Conservation (phyloP, 1,140 invertebrate species). For the Calephelis nemesis region DNA sequence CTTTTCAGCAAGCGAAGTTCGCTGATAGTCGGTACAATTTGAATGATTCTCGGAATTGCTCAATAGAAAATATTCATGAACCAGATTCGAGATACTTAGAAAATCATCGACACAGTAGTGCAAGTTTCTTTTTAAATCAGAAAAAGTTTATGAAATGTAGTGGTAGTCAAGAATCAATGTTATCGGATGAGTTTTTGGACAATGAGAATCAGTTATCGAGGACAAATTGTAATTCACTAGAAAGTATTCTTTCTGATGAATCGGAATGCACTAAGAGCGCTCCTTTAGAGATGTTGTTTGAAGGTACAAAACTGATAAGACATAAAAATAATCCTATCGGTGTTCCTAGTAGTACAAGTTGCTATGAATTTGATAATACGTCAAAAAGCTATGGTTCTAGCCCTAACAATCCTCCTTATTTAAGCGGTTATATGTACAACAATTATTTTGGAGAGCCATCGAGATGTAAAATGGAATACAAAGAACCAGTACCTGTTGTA, state of each 20-base stretch:
- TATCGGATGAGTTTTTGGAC: slow-evolving; percentile 84
- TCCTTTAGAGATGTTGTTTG: slow-evolving; percentile 85
- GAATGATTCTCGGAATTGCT: slow-evolving; percentile 74
- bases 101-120: slow-evolving; percentile 80
- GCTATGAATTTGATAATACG: slow-evolving; percentile 76
- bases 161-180: slow-evolving; percentile 86
- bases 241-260: slow-evolving; percentile 89
- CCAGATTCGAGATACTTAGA: slow-evolving; percentile 68
- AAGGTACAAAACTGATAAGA: slow-evolving; percentile 63
- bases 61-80: slow-evolving; percentile 73
- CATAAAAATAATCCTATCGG: slow-evolving; percentile 47
- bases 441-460: slow-evolving; percentile 60
- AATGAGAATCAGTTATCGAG: slow-evolving; percentile 81
- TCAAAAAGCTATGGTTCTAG: slow-evolving; percentile 82
- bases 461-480: slow-evolving; percentile 47
- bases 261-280: slow-evolving; percentile 88
- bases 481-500: slow-evolving; percentile 33
- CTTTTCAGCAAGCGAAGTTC: slow-evolving; percentile 72
- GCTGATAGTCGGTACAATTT: slow-evolving; percentile 65
- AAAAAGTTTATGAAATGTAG: slow-evolving; percentile 78
- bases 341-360: slow-evolving; percentile 74
- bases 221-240: slow-evolving; percentile 85
- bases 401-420: slow-evolving; percentile 76
- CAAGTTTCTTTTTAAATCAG: slow-evolving; percentile 84
- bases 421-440: slow-evolving; percentile 72